phyloP scores from a whole-genome alignment of 2,888 invertebrate species.

The Sesia apiformis region DNA sequence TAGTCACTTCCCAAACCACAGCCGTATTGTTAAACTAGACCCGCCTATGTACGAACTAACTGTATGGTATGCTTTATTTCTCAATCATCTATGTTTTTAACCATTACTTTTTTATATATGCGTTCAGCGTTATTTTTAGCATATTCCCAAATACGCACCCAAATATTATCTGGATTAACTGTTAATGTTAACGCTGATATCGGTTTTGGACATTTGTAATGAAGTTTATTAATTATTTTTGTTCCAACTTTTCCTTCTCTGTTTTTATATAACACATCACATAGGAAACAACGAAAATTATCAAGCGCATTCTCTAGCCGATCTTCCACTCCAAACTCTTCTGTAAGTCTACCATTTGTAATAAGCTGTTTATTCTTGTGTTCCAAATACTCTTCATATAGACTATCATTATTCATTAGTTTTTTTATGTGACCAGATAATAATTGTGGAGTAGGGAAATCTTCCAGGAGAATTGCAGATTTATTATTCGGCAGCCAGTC shows the following conservation, averaged over 20 bases:
- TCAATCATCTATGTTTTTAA: conserved; percentile 6
- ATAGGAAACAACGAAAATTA: conserved; percentile 83
- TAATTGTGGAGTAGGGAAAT: conserved; percentile 76
- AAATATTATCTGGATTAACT: conserved; percentile 44
- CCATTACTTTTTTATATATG: conserved; percentile 30
- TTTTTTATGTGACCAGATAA: conserved; percentile 75
- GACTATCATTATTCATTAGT: conserved; percentile 72
- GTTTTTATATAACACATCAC: conserved; percentile 66
- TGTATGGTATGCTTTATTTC: too few species aligned
- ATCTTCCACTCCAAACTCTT: conserved; percentile 53
- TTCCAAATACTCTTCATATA: conserved; percentile 78
- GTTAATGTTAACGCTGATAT: conserved; percentile 47
- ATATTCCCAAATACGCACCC: conserved; percentile 50
- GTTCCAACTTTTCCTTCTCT: conserved; percentile 16
- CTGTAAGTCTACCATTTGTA: conserved; percentile 60
- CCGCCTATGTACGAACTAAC: too few species aligned
- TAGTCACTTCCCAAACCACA: too few species aligned
- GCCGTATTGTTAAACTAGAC: too few species aligned
- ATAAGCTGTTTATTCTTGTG: conserved; percentile 77
- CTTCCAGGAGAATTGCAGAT: conserved; percentile 80
- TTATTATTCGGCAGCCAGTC: conserved; percentile 85
- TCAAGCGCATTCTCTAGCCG: conserved; percentile 68
- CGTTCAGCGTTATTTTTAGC: conserved; percentile 29
- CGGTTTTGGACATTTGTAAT: conserved; percentile 71
- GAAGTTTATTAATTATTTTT: conserved; percentile 43